Evolutionary conservation across 1,140 invertebrate species (phyloP).

Genomic region (Tribolium madens): DNA sequence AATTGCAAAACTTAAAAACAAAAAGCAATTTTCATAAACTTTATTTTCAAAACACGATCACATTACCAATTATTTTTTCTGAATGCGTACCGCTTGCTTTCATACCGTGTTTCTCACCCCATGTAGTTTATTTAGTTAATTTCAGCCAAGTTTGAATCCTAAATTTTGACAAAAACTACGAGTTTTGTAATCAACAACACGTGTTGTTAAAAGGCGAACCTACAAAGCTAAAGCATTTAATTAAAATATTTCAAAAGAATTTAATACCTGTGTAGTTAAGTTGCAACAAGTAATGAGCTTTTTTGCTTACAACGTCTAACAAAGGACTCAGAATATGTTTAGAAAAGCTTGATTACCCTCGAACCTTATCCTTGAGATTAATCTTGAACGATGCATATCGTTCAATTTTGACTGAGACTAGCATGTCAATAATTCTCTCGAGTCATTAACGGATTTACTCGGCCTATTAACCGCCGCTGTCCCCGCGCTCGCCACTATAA

Average conservation of each 20-base stretch:
- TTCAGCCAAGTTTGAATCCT: neutral
- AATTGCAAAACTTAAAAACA: no score
- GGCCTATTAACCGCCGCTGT: constrained; percentile 7
- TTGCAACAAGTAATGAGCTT: neutral
- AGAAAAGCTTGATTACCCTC: neutral
- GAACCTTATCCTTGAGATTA: no score
- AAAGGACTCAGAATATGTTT: neutral
- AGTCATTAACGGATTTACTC: constrained; percentile 31
- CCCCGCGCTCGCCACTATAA: constrained; percentile 28
- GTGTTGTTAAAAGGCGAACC: neutral
- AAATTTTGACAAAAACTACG: neutral
- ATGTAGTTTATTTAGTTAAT: no score
- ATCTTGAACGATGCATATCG: neutral
- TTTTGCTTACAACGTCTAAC: no score
- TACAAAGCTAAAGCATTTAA: neutral
- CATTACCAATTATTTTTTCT: no score
- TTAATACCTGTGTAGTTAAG: neutral
- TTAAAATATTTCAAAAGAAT: neutral
- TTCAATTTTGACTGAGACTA: neutral
- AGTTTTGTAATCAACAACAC: neutral
- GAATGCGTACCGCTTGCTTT: no score
- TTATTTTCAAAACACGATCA: no score
- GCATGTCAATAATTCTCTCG: constrained; percentile 19
- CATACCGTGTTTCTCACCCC: no score
- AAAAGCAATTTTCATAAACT: no score